Evolutionary conservation across 2,888 invertebrate genomes (phyloP), one percentile per base, ranked within the genome.

Genomic region (Eledona agricola): DNA sequence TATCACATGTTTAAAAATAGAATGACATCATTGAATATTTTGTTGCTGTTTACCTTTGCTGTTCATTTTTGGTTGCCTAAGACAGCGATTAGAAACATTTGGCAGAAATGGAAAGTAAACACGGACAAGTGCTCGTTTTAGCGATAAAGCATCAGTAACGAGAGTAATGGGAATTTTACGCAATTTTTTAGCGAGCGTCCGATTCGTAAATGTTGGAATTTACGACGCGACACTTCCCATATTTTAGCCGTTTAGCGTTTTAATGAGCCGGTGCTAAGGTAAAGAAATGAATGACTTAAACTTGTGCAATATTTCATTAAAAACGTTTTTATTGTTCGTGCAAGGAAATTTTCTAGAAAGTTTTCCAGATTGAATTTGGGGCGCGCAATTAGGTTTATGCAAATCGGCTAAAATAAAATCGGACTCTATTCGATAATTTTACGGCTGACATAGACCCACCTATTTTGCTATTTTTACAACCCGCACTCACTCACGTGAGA

Each of bases 1-100:
- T 67, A 65, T 65, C 64, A 67, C 49, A 34, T 15, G 45, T 55
- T 58, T 64, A 67, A 63, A 65, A 65, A 65, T 62, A 63, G 65
- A 55, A 67, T 64, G 62, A 60, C 65, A 64, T 69, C 67, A 69
- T 43, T 57, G 9, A 3, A 11, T 22, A 37, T 10, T 63, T 60
- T 60, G 9, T 1, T 34, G 37, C 20, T 49, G 49, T 49, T 49
- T 49, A 49, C 38, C 49, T 38, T 26, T 47, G n/a, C 19, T 19
- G 4, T 19, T 4, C 16, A 40, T 40, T 40, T 28, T 28, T 23
- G 40, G 40, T 40, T 40, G 40, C 28, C 40, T 40, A 40, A 17
- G 3, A 28, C 34, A 20, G 19, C 22, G 10, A 34, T 34, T 15
- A 19, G 7, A 34, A 20, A 26, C 9, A 11, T 26, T 26, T 23